These are phyloP conservation scores for Valencia hispanica DNA, from an alignment of 2,797 vertebrate species.

Conservation along the genomic window DNA sequence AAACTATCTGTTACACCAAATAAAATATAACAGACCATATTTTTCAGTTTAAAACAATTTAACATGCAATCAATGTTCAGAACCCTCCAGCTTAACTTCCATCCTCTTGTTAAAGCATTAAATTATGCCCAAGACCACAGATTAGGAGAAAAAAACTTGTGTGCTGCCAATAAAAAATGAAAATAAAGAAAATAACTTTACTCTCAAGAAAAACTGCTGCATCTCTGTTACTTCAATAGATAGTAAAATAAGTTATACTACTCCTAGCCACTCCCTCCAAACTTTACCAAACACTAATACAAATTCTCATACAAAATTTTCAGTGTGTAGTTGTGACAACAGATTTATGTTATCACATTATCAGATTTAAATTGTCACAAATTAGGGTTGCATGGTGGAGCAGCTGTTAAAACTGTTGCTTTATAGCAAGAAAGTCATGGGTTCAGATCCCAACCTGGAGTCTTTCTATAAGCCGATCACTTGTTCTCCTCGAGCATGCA, in stretches of 20 bases:
- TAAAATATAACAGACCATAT: not conserved
- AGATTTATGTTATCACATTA: not conserved
- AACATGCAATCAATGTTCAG: not conserved
- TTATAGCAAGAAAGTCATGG: not conserved
- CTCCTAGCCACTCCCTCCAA: not conserved
- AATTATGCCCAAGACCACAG: not conserved
- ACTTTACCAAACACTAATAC: not conserved
- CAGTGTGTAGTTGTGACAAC: not conserved
- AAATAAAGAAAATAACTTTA: not conserved
- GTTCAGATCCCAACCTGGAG: not conserved
- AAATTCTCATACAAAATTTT: not conserved
- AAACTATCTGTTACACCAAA: not conserved
- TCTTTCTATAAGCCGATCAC: not conserved
- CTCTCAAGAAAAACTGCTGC: not conserved
- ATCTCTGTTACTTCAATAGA: not conserved
- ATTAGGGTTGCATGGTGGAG: not conserved
- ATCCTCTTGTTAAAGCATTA: not conserved
- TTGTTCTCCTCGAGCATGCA: not conserved
- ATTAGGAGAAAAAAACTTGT: not conserved
- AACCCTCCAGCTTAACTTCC: not conserved
- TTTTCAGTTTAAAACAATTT: not conserved
- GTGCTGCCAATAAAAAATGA: not conserved
- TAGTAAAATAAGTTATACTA: not conserved
- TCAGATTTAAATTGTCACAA: not conserved
- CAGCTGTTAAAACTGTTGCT: not conserved